A percentile compares a stretch with the other conserved stretches of the same genome.
These are phyloP conservation scores for Bombus cullumanus DNA, from an alignment of 1,140 invertebrate genomes.

Conservation along the genomic window DNA sequence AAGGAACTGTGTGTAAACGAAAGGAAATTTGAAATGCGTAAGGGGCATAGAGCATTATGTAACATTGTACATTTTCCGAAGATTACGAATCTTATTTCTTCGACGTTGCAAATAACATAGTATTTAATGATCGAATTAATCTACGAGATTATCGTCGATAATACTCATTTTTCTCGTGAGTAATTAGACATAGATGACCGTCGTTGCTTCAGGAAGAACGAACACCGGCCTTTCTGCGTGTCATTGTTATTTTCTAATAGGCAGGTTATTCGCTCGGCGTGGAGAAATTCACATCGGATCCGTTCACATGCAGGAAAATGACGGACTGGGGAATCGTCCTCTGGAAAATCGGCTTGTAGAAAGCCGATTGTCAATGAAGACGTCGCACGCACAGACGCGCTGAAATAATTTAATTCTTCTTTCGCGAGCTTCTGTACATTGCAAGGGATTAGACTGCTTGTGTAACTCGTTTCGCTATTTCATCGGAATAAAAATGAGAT, in stretches of 20 bases:
- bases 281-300: conserved; percentile 55
- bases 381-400: not conserved
- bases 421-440: not conserved
- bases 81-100: not conserved
- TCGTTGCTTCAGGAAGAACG: not conserved
- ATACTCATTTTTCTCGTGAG: not conserved
- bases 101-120: not conserved
- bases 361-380: conserved; percentile 37
- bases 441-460: not conserved
- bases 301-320: conserved; percentile 45
- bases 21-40: no score
- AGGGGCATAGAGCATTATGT: no score
- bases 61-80: not conserved
- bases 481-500: not conserved
- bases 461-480: not conserved
- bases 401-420: not conserved
- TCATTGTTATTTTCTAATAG: conserved; percentile 47
- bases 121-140: not conserved
- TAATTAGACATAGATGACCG: not conserved
- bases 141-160: not conserved
- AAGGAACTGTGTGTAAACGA: no score
- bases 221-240: not conserved
- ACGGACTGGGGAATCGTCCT: conserved; percentile 31
- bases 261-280: not conserved
- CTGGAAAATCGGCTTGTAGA: conserved; percentile 45